These are phyloP conservation scores for Choreutis nemorana DNA, from an alignment of 2,888 invertebrate genomes.

Conservation along the genomic window DNA sequence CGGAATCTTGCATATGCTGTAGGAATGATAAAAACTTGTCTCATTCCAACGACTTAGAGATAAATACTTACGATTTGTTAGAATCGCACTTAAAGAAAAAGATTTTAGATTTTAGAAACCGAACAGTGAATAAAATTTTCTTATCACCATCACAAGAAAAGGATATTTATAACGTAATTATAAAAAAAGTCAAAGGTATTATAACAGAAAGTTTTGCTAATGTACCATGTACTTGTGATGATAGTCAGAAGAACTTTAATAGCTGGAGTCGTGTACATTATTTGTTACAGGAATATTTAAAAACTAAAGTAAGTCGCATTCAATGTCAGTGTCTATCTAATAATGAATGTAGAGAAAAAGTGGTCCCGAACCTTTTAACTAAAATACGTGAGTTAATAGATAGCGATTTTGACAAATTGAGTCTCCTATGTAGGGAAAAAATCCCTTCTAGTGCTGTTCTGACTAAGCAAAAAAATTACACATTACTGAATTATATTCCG, in stretches of 20 bases:
- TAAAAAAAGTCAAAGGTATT: constrained; percentile 36
- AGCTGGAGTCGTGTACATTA: constrained; percentile 47
- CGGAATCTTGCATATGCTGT: constrained; percentile 35
- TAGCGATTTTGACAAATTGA: constrained; percentile 45
- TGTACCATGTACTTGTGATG: constrained; percentile 27
- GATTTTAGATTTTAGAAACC: constrained; percentile 27
- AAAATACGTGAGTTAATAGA: constrained; percentile 43
- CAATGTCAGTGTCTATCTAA: constrained; percentile 28
- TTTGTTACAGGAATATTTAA: constrained; percentile 50
- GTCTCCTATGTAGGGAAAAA: no score
- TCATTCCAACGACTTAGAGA: constrained; percentile 35
- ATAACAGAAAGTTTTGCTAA: constrained; percentile 32
- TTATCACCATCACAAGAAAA: constrained; percentile 32
- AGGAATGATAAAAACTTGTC: constrained; percentile 15
- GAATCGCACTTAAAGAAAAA: constrained; percentile 40
- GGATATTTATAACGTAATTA: constrained; percentile 27
- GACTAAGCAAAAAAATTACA: no score
- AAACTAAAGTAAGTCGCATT: constrained; percentile 42
- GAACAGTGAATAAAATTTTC: constrained; percentile 10
- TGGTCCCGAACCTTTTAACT: constrained; percentile 31
- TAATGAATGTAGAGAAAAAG: constrained; percentile 17
- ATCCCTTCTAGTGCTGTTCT: no score
- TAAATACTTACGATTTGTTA: constrained; percentile 42
- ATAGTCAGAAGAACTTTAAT: constrained; percentile 17
- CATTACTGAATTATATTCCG: no score